Conservation (phyloP, 2,888 invertebrate genomes). For the Melitaea athalia region DNA sequence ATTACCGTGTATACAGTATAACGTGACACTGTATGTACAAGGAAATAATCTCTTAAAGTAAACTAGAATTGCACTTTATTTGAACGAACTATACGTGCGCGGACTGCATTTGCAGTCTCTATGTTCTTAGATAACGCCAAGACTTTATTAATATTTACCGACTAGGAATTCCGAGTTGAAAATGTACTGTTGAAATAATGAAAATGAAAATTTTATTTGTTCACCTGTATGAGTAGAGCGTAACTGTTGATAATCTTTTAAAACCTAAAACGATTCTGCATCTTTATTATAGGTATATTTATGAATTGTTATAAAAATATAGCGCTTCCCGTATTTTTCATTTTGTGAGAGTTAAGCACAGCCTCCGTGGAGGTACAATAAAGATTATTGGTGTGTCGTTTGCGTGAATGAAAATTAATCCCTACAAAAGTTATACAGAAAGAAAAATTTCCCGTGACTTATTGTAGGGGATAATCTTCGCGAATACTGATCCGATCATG, state of each 20-base stretch:
- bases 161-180: conserved; percentile 38
- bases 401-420: no score
- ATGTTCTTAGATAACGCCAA: conserved; percentile 39
- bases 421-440: no score
- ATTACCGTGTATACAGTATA: conserved; percentile 57
- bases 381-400: no score
- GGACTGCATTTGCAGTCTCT: conserved; percentile 48
- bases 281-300: no score
- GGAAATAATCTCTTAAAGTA: conserved; percentile 74
- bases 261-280: neutral
- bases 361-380: no score
- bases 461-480: no score
- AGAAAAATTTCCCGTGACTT: no score
- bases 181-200: conserved; percentile 38
- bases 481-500: no score
- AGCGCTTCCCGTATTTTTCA: no score
- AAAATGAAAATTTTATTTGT: conserved; percentile 34
- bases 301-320: no score
- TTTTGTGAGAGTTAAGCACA: no score
- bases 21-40: conserved; percentile 64
- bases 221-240: conserved; percentile 21
- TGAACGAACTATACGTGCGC: conserved; percentile 58
- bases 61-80: conserved; percentile 72
- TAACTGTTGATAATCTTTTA: neutral
- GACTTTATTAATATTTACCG: conserved; percentile 44